Evolutionary conservation across 2,797 vertebrate genomes (phyloP).

Genomic region (Denticeps clupeoides): DNA sequence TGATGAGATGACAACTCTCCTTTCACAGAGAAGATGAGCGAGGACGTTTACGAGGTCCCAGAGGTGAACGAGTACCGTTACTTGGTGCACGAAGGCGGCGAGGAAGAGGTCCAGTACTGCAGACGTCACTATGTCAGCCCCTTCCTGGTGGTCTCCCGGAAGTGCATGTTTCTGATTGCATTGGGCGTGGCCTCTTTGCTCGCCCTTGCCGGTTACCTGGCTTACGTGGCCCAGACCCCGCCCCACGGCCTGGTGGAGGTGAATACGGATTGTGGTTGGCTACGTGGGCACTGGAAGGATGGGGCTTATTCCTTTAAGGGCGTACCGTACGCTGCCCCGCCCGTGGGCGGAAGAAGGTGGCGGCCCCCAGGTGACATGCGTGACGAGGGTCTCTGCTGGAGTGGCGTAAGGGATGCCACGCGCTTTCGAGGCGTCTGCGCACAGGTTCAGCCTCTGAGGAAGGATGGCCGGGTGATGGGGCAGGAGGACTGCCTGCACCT

Average conservation of each 20-base stretch:
- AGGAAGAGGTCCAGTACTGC: slow-evolving; percentile 48
- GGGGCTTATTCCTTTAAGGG: slow-evolving; percentile 63
- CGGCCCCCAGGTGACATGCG: slow-evolving; percentile 40
- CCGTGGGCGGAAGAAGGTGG: slow-evolving; percentile 51
- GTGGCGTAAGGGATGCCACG: slow-evolving; percentile 33
- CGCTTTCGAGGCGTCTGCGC: slow-evolving; percentile 50
- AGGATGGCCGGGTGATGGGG: slow-evolving; percentile 38
- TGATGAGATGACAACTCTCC: background rate
- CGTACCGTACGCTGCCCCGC: slow-evolving; percentile 57
- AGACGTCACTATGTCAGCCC: slow-evolving; percentile 54
- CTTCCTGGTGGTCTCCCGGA: slow-evolving; percentile 49
- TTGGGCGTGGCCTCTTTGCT: slow-evolving; percentile 44
- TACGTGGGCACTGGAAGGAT: slow-evolving; percentile 31
- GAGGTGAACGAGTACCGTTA: slow-evolving; percentile 60
- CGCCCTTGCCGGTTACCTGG: slow-evolving; percentile 50
- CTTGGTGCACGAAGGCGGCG: slow-evolving; percentile 62
- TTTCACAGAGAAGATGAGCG: slow-evolving; percentile 46
- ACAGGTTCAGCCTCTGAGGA: slow-evolving; percentile 43
- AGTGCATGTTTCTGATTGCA: slow-evolving; percentile 49
- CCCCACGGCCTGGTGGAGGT: slow-evolving; percentile 38
- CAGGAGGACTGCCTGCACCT: slow-evolving; percentile 63
- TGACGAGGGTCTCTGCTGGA: slow-evolving; percentile 25
- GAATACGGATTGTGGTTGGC: slow-evolving; percentile 40
- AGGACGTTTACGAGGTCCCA: slow-evolving; percentile 51
- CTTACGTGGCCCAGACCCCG: slow-evolving; percentile 53